Evolutionary conservation across 2,888 invertebrate species (phyloP).

Genomic region (Spisula solida): DNA sequence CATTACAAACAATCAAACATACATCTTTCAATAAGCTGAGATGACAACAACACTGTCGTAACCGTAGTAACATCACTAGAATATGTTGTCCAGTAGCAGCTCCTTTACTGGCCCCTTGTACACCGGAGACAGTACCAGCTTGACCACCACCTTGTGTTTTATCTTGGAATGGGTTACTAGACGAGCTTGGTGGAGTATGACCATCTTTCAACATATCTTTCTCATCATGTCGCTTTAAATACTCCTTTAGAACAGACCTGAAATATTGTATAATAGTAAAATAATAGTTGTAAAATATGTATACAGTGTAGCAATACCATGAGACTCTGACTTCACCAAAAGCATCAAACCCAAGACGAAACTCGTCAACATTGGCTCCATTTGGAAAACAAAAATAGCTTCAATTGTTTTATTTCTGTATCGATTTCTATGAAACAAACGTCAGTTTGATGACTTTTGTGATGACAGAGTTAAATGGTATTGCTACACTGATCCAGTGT

Average conservation of each 20-base stretch:
- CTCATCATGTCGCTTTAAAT: slow-evolving; percentile 85
- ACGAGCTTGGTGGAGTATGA: slow-evolving; percentile 36
- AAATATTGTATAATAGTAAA: not conserved
- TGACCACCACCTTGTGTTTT: slow-evolving; percentile 38
- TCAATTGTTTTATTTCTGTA: too few relatives aligned
- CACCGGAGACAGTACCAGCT: not conserved
- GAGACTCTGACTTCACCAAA: too few relatives aligned
- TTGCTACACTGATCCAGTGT: too few relatives aligned
- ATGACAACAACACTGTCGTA: slow-evolving; percentile 97
- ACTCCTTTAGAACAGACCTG: slow-evolving; percentile 85
- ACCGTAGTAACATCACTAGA: slow-evolving; percentile 93
- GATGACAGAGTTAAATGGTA: too few relatives aligned
- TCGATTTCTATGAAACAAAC: too few relatives aligned
- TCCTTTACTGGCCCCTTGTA: not conserved
- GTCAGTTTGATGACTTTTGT: too few relatives aligned
- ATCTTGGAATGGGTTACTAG: slow-evolving; percentile 61
- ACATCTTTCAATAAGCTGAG: slow-evolving; percentile 93
- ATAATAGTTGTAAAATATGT: too few relatives aligned
- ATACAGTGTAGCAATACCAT: too few relatives aligned
- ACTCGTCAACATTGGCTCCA: too few relatives aligned
- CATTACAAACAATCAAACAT: too few relatives aligned
- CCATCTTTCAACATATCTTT: slow-evolving; percentile 75
- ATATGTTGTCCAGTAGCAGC: slow-evolving; percentile 83
- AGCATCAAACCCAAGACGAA: too few relatives aligned
- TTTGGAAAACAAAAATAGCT: too few relatives aligned